phyloP scores from a whole-genome alignment of 2,113 vertebrate species.

The Nycticryphes semicollaris region DNA sequence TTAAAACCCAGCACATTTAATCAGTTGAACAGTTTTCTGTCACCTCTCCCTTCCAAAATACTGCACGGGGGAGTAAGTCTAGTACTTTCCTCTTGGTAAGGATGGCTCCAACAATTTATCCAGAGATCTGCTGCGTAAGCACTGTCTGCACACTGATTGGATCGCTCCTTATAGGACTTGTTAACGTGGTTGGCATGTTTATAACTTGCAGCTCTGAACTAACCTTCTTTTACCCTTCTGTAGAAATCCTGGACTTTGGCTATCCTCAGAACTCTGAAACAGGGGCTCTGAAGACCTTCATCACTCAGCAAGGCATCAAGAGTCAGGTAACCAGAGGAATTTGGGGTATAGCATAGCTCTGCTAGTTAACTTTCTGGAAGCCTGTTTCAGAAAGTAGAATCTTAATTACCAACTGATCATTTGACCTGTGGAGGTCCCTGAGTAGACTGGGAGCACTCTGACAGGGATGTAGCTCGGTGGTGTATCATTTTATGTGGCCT shows the following conservation, averaged over 20 bases:
- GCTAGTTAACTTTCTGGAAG: background rate
- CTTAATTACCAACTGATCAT: background rate
- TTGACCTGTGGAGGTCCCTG: background rate
- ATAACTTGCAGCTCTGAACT: constrained; percentile 2
- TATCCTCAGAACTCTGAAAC: constrained; percentile 99
- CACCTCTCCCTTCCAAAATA: background rate
- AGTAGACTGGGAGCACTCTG: background rate
- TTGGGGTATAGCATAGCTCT: background rate
- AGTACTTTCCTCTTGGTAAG: background rate
- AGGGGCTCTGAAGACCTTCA: constrained; percentile 98
- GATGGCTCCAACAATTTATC: fast-evolving
- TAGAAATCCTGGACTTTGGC: constrained; percentile 99
- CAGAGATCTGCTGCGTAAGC: background rate
- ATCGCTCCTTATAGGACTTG: background rate
- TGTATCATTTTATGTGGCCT: background rate
- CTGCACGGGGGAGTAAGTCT: background rate
- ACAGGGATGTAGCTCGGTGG: background rate
- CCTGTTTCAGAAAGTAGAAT: background rate
- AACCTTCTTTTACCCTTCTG: constrained; percentile 28
- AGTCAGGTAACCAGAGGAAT: constrained; percentile 85
- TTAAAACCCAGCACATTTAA: background rate
- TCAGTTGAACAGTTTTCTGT: background rate
- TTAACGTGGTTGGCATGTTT: background rate
- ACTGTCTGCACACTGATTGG: background rate
- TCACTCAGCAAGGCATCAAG: constrained; percentile 99